Percentiles rank a stretch among this genome's conserved stretches.
These are phyloP conservation scores for Pyxicephalus adspersus DNA, from an alignment of 2,113 vertebrate genomes.

Conservation along the genomic window DNA sequence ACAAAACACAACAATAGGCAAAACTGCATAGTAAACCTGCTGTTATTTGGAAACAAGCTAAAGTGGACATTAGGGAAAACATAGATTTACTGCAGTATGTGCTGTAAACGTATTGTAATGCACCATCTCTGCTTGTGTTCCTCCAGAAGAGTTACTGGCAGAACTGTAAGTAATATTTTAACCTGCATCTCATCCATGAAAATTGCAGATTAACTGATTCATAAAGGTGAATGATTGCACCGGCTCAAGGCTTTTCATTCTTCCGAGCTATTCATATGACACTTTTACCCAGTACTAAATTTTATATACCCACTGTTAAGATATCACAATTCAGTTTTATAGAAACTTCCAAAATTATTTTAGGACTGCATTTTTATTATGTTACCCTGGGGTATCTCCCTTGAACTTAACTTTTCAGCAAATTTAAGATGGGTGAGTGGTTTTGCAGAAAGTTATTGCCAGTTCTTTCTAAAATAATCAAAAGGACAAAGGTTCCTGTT, in stretches of 20 bases:
- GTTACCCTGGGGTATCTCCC: conserved; percentile 41
- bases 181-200: conserved; percentile 47
- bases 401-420: conserved; percentile 23
- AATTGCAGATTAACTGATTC: conserved; percentile 48
- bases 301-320: conserved; percentile 48
- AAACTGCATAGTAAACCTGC: background rate
- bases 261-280: conserved; percentile 33
- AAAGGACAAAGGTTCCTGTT: conserved; percentile 34
- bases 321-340: conserved; percentile 55
- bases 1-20: background rate
- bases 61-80: conserved; percentile 30
- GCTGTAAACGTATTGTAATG: conserved; percentile 34
- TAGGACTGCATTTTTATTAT: conserved; percentile 32
- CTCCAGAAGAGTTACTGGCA: conserved; percentile 17
- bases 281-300: conserved; percentile 49
- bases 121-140: conserved; percentile 34
- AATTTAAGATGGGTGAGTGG: conserved; percentile 19
- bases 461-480: conserved; percentile 4
- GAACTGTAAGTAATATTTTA: conserved; percentile 46
- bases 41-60: conserved; percentile 8
- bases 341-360: conserved; percentile 39
- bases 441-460: conserved; percentile 15
- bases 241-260: conserved; percentile 40
- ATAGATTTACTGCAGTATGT: conserved; percentile 36
- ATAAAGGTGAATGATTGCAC: conserved; percentile 52